Conservation (phyloP, 2,113 vertebrate species). For the Onychostoma macrolepis region DNA sequence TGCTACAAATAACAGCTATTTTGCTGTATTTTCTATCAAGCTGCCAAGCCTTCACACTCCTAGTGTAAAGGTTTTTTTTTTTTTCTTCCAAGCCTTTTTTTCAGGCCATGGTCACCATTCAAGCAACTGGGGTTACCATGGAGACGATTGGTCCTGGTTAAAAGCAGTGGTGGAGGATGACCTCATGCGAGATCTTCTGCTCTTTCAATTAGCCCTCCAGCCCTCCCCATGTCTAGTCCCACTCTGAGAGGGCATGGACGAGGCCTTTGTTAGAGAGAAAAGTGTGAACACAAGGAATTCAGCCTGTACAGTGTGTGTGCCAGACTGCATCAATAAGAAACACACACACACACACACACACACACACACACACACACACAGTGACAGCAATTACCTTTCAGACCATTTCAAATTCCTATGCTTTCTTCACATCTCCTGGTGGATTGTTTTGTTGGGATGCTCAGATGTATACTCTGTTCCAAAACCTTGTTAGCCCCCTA, state of each 20-base stretch:
- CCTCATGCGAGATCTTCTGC: conserved; percentile 47
- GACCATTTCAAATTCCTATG: conserved; percentile 7
- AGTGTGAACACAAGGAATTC: background rate
- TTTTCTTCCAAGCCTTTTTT: conserved; percentile 10
- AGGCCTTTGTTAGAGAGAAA: conserved; percentile 23
- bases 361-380: conserved; percentile 11
- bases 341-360: conserved; percentile 11
- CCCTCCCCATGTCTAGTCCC: background rate
- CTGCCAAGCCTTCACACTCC: background rate
- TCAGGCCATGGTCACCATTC: background rate
- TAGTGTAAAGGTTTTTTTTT: conserved; percentile 16
- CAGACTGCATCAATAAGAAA: background rate
- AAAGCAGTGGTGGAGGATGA: conserved; percentile 54
- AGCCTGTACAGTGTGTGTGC: conserved; percentile 9
- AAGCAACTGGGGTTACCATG: conserved; percentile 51
- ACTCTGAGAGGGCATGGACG: background rate
- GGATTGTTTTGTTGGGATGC: background rate
- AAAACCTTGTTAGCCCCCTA: background rate
- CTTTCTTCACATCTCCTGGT: conserved; percentile 14
- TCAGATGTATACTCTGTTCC: background rate
- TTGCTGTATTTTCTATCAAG: background rate
- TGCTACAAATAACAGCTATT: background rate
- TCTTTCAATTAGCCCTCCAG: conserved; percentile 52
- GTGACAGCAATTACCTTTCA: conserved; percentile 30
- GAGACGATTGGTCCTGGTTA: conserved; percentile 54